Evolutionary conservation across 2,888 invertebrate species (phyloP), one percentile per base, ranked within the genome.

Genomic region (Torymus tubicola): DNA sequence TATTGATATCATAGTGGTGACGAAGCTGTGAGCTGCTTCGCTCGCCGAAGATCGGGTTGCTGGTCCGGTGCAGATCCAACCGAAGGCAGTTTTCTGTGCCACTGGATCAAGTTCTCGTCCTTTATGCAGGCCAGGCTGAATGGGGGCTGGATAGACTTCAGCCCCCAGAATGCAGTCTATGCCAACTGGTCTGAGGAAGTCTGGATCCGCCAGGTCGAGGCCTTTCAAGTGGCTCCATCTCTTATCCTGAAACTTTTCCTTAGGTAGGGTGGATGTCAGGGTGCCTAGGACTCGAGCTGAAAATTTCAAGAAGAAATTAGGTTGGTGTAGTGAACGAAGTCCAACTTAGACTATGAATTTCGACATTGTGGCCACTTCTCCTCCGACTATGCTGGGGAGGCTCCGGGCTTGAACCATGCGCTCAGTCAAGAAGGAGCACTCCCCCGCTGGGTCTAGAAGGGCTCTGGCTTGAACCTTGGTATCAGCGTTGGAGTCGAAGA

Each of bases 121-220:
- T 5, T 24, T 53, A 8, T n/a, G 65, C 68, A 78, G 69, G 13
- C 31, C 63, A n/a, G n/a, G 24, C 31, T 16, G 71, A 68, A 13
- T 76, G 69, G 12, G n/a, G n/a, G 24, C 31, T 16, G 71, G 72
- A 13, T 76, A 72, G 14, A 75, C 52, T 21, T 81, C 81, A 4
- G 82, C 64, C 14, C 82, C 82, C 5, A 82, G 53, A 3, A 83
- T 53, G 3, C 75, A 42, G n/a, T 81, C 71, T 12, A 76, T 71
- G 8, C 75, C 21, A 24, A 70, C 80, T 67, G 81, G 55, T 52
- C 78, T 65, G 52, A 81, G 76, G 52, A 82, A 83, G 2, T 69
- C 70, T 1, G 81, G 82, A 65, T 81, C 81, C 8, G 83, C 80
- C 1, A 83, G 31, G 8, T 31, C n/a, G 11, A 64, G 16, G 5